phyloP scores from a whole-genome alignment of 2,797 vertebrate genomes.

The Poeciliopsis turneri region DNA sequence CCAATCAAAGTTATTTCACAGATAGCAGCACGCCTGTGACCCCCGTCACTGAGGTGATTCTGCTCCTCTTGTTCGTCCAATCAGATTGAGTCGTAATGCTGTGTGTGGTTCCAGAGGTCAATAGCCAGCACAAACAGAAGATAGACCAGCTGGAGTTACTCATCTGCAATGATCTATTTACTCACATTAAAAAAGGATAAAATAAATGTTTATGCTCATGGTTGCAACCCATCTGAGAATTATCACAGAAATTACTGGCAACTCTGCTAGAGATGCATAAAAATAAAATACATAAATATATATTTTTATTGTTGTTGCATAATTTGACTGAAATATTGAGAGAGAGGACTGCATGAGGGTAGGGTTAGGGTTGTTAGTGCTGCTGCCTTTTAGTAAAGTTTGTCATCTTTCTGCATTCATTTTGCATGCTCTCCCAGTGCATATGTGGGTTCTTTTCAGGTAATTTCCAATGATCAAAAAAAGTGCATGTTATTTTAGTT shows the following conservation, averaged over 20 bases:
- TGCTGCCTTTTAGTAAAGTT: not conserved
- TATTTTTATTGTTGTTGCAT: not conserved
- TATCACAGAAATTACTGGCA: too few species aligned
- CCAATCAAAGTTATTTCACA: conserved; percentile 45
- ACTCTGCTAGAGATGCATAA: not conserved
- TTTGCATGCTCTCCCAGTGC: not conserved
- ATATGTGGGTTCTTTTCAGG: not conserved
- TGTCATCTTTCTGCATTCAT: not conserved
- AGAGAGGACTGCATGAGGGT: not conserved
- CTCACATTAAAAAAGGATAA: conserved; percentile 18
- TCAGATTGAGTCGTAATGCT: not conserved
- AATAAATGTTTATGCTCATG: conserved; percentile 3
- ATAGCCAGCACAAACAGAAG: conserved; percentile 46
- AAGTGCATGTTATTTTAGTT: not conserved
- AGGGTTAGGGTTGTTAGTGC: not conserved
- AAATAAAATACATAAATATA: not conserved
- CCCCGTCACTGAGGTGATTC: conserved; percentile 21
- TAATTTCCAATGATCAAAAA: not conserved
- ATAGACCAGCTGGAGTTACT: conserved; percentile 49
- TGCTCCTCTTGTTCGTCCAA: conserved; percentile 5
- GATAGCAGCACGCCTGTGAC: conserved; percentile 13
- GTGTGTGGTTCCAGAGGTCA: conserved; percentile 53
- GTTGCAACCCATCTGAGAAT: conserved; percentile 29
- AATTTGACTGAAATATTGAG: not conserved
- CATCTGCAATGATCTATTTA: conserved; percentile 38